phyloP scores from a whole-genome alignment of 2,888 invertebrate genomes.

The Sacculina carcini region DNA sequence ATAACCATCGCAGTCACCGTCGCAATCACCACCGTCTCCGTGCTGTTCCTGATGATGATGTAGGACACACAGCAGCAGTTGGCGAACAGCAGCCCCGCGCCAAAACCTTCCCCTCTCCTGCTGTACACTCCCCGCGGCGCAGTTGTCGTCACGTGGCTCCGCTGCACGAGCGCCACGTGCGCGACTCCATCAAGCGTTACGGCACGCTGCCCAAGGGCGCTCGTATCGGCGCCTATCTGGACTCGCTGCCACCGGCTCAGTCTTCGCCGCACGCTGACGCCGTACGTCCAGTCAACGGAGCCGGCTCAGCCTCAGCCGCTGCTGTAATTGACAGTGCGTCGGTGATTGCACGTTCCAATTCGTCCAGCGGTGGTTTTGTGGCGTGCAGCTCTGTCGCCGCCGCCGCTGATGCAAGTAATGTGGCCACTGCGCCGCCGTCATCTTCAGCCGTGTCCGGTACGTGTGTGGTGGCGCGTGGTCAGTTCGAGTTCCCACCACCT shows the following conservation, averaged over 20 bases:
- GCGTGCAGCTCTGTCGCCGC: too few relatives aligned
- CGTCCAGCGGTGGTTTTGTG: slow-evolving; percentile 40
- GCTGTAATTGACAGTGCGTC: slow-evolving; percentile 18
- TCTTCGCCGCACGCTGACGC: slow-evolving; percentile 1
- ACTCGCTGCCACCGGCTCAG: slow-evolving; percentile 38
- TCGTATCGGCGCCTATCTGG: slow-evolving; percentile 81
- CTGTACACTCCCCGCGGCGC: slow-evolving; percentile 8
- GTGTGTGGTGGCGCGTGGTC: slow-evolving; percentile 24
- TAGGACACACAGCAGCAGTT: slow-evolving; percentile 11
- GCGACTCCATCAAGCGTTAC: slow-evolving; percentile 28
- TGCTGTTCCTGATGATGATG: too few relatives aligned
- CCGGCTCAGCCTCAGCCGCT: too few relatives aligned
- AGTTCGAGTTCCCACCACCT: slow-evolving; percentile 65
- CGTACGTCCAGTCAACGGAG: slow-evolving; percentile 18
- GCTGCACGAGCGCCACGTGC: not conserved
- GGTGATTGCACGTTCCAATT: slow-evolving; percentile 59
- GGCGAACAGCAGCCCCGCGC: too few relatives aligned
- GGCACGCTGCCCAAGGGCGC: slow-evolving; percentile 92
- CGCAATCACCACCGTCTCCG: too few relatives aligned
- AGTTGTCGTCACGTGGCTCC: slow-evolving; percentile 41
- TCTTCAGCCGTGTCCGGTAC: slow-evolving; percentile 4
- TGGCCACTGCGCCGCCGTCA: slow-evolving; percentile 27
- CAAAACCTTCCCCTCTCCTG: slow-evolving; percentile 4
- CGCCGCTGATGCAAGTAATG: too few relatives aligned
- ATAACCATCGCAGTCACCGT: too few relatives aligned